Base-by-base conservation (phyloP, 1,140 invertebrate genomes). In the Temnothorax longispinosus region DNA sequence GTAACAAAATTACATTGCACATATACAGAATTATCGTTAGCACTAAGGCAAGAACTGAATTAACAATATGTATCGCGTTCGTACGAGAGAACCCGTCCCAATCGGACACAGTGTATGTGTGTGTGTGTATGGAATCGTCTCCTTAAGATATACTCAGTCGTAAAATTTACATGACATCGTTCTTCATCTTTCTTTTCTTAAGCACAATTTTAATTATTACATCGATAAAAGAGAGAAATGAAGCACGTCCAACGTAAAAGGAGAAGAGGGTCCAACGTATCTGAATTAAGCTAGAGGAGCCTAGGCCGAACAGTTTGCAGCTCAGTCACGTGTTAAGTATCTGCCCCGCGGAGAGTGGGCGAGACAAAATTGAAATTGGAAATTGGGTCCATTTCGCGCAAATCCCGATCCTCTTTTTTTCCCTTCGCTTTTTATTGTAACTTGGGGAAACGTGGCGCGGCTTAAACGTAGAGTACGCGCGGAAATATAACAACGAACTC, bases 1-100 rank as follows among this genome's bases (percentile, higher is more conserved):
- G 92, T 94, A 94, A 94, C 93, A 94, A 94, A 94, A 94, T 92
- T 93, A 86, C 90, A 93, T 93, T 93, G 90, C 93, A 93, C 91
- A 92, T 90, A 89, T 92, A 91, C 90, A 93, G 88, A 94, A 93
- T 92, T 85, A 91, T 91, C 82, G 62, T 93, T 92, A 93, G 89
- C 91, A 64, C 89, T 92, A 87, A 90, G 81, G 90, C 86, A 85
- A 93, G 75, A 93, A 91, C 67, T 92, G 67, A 90, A 89, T 91
- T 87, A 94, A 93, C 92, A 92, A 93, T 81, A 81, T 18, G 32
- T 88, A 80, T 86, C 87, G 41, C 41, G 71, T 58, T 86, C 80
- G 78, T 82, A 85, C 87, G 80, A 89, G 90, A 93, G 54, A 93
- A 93, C 91, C 76, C 91, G 90, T 88, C 87, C 71, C 76, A 65